Percentiles rank a stretch among this genome's conserved stretches.
phyloP scores from a whole-genome alignment of 2,888 invertebrate genomes.

The Digitonthophagus gazella region DNA sequence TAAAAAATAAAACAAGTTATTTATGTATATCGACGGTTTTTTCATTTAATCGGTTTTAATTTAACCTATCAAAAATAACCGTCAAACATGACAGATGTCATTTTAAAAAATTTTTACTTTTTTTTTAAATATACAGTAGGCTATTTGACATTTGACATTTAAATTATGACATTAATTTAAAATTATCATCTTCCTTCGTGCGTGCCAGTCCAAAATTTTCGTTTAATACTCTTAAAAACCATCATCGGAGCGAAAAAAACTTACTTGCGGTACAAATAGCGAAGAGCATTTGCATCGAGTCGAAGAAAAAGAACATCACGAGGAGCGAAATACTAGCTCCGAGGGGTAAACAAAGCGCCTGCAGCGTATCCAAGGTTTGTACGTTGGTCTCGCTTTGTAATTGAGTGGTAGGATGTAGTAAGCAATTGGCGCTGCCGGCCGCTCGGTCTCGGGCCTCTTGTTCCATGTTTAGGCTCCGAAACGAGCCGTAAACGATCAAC shows the following conservation, averaged over 20 bases:
- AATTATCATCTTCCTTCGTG: background rate
- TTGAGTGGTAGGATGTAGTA: conserved; percentile 46
- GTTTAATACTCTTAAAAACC: too few relatives aligned
- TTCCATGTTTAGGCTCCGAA: conserved; percentile 94
- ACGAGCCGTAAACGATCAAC: conserved; percentile 95
- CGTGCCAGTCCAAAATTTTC: too few relatives aligned
- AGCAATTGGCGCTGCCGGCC: conserved; percentile 51
- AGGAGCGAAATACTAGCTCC: conserved; percentile 94
- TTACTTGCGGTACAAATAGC: conserved; percentile 96
- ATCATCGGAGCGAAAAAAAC: conserved; percentile 44
- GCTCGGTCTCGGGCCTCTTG: conserved; percentile 81
- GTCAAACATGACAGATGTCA: too few relatives aligned
- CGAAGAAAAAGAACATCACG: conserved; percentile 98
- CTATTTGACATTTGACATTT: too few relatives aligned
- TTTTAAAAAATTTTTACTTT: too few relatives aligned
- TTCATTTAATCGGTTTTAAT: too few relatives aligned
- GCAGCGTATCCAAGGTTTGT: conserved; percentile 95
- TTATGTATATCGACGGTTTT: too few relatives aligned
- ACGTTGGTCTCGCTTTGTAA: conserved; percentile 54
- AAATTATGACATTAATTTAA: background rate
- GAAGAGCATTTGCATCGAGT: conserved; percentile 95
- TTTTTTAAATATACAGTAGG: too few relatives aligned
- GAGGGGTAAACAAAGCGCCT: conserved; percentile 92
- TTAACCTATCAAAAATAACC: too few relatives aligned
- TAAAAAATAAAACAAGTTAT: too few relatives aligned